Evolutionary conservation across 2,113 vertebrate genomes (phyloP).

Genomic region (Emydura subglobosa): DNA sequence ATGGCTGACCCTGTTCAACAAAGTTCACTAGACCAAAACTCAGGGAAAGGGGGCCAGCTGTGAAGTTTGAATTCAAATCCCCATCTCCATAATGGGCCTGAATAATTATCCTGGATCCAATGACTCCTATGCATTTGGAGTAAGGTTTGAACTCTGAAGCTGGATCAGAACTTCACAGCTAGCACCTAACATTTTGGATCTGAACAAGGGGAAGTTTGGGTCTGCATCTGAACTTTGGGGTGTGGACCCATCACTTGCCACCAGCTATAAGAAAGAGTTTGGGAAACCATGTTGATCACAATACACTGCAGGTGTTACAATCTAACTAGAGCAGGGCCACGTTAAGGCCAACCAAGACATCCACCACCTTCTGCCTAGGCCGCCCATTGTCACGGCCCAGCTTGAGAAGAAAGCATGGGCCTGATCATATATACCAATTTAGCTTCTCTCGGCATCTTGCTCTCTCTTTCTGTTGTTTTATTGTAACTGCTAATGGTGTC

Average conservation of each 20-base stretch:
- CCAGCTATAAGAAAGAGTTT: not conserved
- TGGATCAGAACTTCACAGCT: not conserved
- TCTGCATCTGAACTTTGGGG: accelerated
- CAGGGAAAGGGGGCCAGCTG: not conserved
- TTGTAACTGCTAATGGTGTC: not conserved
- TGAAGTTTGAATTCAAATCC: not conserved
- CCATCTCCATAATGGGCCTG: not conserved
- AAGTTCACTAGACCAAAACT: not conserved
- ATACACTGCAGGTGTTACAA: not conserved
- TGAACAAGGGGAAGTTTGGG: not conserved
- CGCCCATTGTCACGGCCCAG: not conserved
- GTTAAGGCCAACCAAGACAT: not conserved
- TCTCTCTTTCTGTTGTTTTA: not conserved
- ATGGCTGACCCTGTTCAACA: not conserved
- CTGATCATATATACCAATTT: accelerated
- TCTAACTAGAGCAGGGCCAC: not conserved
- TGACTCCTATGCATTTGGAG: not conserved
- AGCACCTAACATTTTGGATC: not conserved
- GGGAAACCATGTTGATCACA: accelerated
- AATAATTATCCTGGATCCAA: not conserved
- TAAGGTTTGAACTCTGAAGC: not conserved
- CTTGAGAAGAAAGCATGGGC: not conserved
- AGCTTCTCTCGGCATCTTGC: not conserved
- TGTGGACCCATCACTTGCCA: not conserved
- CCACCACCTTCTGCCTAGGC: not conserved